These are phyloP conservation scores for Apostichopus japonicus DNA, from an alignment of 35 echinoderm and acorn worm species.

Conservation along the genomic window DNA sequence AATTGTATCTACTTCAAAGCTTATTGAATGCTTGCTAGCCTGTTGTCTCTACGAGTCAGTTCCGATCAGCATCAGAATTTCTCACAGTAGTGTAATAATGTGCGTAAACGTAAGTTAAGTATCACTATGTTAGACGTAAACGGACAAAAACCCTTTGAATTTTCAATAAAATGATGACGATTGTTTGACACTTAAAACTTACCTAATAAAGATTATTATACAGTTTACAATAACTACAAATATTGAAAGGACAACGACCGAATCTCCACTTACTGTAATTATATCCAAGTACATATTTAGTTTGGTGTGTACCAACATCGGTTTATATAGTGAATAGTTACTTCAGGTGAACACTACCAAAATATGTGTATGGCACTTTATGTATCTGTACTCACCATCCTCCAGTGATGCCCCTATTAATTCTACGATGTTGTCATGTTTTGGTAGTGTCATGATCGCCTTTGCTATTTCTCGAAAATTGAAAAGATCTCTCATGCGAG, in stretches of 20 bases:
- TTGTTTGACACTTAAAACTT: too few relatives aligned
- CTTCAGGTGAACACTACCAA: background rate
- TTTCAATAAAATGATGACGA: background rate
- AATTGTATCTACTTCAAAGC: background rate
- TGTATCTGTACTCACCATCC: background rate
- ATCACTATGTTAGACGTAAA: background rate
- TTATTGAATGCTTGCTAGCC: background rate
- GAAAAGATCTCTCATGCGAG: slow-evolving; percentile 7
- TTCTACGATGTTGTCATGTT: slow-evolving; percentile 28
- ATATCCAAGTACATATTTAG: too few relatives aligned
- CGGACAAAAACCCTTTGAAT: background rate
- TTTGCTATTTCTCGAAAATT: slow-evolving; percentile 18
- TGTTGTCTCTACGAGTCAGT: background rate
- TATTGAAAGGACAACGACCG: too few relatives aligned
- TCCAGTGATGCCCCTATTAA: background rate
- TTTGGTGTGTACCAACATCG: background rate
- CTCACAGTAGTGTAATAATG: background rate
- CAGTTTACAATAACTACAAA: too few relatives aligned
- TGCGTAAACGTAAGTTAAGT: background rate
- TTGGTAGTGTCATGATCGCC: background rate
- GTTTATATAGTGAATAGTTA: too few relatives aligned
- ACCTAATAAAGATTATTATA: too few relatives aligned
- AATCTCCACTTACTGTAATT: too few relatives aligned
- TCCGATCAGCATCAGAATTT: too few relatives aligned
- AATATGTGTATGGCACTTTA: background rate